Evolutionary conservation across 2,113 vertebrate species (phyloP).

Genomic region (Isurus oxyrinchus): DNA sequence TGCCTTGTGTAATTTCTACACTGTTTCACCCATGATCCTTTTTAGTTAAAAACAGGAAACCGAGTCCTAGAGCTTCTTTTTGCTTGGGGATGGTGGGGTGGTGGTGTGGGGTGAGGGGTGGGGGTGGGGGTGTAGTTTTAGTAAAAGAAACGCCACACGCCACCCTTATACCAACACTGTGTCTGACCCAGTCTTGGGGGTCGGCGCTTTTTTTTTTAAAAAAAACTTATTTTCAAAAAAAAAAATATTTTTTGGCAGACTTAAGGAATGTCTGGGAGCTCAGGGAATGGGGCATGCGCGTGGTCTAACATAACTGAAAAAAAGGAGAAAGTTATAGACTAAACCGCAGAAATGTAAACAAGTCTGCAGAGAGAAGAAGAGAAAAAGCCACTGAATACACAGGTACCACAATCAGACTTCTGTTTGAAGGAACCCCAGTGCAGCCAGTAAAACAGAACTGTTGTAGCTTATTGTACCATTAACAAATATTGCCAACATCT

Average conservation of each 20-base stretch:
- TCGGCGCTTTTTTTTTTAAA: constrained; percentile 50
- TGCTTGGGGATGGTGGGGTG: constrained; percentile 19
- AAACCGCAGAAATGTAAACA: constrained; percentile 96
- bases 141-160: neutral
- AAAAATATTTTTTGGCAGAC: constrained; percentile 75
- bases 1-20: constrained; percentile 47
- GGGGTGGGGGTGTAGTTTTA: neutral
- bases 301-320: constrained; percentile 73
- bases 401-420: constrained; percentile 77
- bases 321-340: constrained; percentile 86
- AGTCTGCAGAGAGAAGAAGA: constrained; percentile 89
- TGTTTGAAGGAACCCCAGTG: constrained; percentile 55
- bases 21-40: constrained; percentile 52
- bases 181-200: constrained; percentile 71
- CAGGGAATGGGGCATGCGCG: constrained; percentile 66
- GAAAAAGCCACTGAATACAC: constrained; percentile 76
- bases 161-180: constrained; percentile 51
- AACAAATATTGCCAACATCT: constrained; percentile 9
- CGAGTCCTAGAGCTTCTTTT: constrained; percentile 52
- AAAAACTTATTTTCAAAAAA: constrained; percentile 40
- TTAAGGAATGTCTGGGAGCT: constrained; percentile 86
- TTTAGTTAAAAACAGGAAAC: constrained; percentile 60
- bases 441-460: constrained; percentile 65
- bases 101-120: constrained; percentile 46
- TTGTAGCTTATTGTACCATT: neutral